Percentiles rank a stretch among this genome's conserved stretches.
phyloP scores from a whole-genome alignment of 2,888 invertebrate species.

The Latrodectus hesperus region DNA sequence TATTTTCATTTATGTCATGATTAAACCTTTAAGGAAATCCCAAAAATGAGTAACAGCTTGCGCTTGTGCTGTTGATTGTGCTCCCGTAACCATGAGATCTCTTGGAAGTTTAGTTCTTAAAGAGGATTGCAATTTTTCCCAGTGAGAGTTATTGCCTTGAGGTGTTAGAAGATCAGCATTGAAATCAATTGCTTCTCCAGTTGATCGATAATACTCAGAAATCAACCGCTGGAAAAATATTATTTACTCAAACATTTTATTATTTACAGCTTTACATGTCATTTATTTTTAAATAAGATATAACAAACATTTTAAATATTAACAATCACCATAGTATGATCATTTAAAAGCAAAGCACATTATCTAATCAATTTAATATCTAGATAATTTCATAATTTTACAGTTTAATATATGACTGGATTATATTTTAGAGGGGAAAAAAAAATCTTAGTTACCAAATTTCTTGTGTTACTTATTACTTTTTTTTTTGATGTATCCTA shows the following conservation, averaged over 20 bases:
- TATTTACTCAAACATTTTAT: neutral
- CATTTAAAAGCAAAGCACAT: too few relatives aligned
- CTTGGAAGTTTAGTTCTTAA: conserved; percentile 82
- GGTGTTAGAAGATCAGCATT: conserved; percentile 18
- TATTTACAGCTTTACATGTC: neutral
- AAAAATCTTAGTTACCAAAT: too few relatives aligned
- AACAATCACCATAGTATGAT: too few relatives aligned
- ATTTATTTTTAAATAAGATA: too few relatives aligned
- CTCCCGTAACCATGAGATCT: conserved; percentile 77
- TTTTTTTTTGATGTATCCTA: too few relatives aligned
- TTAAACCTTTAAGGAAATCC: conserved; percentile 71
- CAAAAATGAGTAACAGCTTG: conserved; percentile 72
- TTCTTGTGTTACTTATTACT: too few relatives aligned
- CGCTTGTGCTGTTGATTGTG: conserved; percentile 68
- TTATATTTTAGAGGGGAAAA: too few relatives aligned
- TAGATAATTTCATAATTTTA: too few relatives aligned
- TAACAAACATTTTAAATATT: too few relatives aligned
- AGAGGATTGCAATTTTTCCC: conserved; percentile 87
- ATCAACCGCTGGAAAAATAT: conserved; percentile 80
- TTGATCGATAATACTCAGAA: conserved; percentile 87
- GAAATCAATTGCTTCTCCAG: conserved; percentile 82
- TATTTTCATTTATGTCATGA: conserved; percentile 55
- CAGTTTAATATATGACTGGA: too few relatives aligned
- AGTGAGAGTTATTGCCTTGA: conserved; percentile 81
- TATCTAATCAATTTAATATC: too few relatives aligned